Evolutionary conservation across 2,797 vertebrate genomes (phyloP), one percentile per base, ranked within the genome.

Genomic region (Channallabes apus): DNA sequence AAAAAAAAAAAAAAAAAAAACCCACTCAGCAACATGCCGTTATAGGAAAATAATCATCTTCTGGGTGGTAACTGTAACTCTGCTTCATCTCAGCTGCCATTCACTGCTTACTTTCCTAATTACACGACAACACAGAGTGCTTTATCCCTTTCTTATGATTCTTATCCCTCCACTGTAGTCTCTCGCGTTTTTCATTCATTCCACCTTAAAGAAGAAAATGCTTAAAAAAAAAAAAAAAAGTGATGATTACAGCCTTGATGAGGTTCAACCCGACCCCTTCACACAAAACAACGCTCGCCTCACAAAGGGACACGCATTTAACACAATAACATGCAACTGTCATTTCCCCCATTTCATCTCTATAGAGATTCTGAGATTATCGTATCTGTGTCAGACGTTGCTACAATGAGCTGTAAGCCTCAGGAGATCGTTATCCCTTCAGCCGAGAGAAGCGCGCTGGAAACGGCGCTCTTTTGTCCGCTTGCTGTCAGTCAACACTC

Each of bases 361-460:
- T 46, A 5, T n/a, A 62, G 38, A 80, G 35, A 64, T 27, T 1
- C 77, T 1, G 24, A 64, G 58, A 79, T 62, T 41, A 61, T 6
- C 3, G 41, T 84, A 78, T 79, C 83, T 59, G 51, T 59, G 67
- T 79, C 83, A 59, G 83, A 68, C 73, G 24, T 67, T 64, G 68
- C 77, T 61, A 71, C 67, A 64, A 59, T 62, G 38, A 61, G 75
- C 75, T 69, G 67, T 18, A 65, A 85, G 78, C 78, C 68, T 80
- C 62, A 17, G 17, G 59, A 81, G 78, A 73, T 85, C 15, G 20
- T 58, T 85, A 79, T 85, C 83, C 29, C 32, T 67, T 18, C 75
- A 69, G 64, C 64, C 38, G 83, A 77, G 51, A 29, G 54, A 51
- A 61, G 64, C 64, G 46, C 17, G 22, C 35, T 51, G 78, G 61